Percentiles rank a stretch among this genome's conserved stretches.
phyloP scores from a whole-genome alignment of 2,797 vertebrate genomes.

The Microtus agrestis region DNA sequence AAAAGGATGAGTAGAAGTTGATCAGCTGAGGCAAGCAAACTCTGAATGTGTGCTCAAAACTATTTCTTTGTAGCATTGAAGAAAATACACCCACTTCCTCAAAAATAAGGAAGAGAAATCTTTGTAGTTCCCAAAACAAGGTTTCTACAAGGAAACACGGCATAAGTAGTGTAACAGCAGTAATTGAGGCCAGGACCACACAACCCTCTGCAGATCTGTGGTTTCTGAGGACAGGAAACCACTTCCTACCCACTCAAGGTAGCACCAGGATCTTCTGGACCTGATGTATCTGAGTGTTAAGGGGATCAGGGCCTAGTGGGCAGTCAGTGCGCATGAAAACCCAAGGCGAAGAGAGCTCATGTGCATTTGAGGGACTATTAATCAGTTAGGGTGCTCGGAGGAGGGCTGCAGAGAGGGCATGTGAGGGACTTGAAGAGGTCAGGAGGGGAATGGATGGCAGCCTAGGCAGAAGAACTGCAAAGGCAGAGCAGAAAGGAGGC shows the following conservation, averaged over 20 bases:
- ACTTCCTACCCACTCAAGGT: neutral
- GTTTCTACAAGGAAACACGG: neutral
- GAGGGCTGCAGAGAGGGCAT: neutral
- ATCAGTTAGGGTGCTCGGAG: neutral
- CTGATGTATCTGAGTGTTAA: neutral
- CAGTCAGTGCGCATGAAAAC: neutral
- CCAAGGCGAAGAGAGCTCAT: neutral
- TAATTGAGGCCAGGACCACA: neutral
- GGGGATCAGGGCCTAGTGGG: neutral
- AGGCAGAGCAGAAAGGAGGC: neutral
- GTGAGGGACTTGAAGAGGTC: neutral
- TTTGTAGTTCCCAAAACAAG: neutral
- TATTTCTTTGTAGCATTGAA: neutral
- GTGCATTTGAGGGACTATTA: neutral
- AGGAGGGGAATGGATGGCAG: neutral
- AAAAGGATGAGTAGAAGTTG: constrained; percentile 35
- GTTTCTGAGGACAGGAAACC: neutral
- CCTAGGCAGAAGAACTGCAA: neutral
- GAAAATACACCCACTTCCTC: neutral
- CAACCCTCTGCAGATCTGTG: neutral
- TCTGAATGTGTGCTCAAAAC: neutral
- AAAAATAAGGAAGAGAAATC: neutral
- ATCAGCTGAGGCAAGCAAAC: neutral
- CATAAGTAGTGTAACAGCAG: neutral
- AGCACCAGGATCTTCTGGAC: neutral